phyloP scores from a whole-genome alignment of 2,888 invertebrate genomes.

The Polydrusus cervinus region DNA sequence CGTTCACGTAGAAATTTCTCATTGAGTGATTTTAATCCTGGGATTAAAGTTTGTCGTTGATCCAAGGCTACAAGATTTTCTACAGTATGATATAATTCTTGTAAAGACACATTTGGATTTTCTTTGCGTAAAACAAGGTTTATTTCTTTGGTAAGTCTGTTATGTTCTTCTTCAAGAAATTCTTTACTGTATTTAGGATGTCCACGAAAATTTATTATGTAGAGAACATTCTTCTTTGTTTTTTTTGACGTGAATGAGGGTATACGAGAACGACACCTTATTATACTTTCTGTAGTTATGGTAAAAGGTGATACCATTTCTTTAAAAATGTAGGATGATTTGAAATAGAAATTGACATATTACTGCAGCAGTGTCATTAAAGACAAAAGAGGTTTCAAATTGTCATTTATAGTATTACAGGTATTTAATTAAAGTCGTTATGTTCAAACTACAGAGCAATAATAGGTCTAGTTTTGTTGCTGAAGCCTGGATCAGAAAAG shows the following conservation, averaged over 20 bases:
- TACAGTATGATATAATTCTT: slow-evolving; percentile 94
- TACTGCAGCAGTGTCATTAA: too few species aligned
- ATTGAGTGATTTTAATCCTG: slow-evolving; percentile 85
- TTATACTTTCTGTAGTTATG: slow-evolving; percentile 30
- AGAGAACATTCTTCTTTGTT: slow-evolving; percentile 33
- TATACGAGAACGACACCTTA: slow-evolving; percentile 20
- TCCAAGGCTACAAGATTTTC: slow-evolving; percentile 91
- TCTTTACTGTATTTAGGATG: slow-evolving; percentile 19
- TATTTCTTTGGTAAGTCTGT: slow-evolving; percentile 14
- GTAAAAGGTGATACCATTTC: slow-evolving; percentile 30
- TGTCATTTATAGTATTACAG: too few species aligned
- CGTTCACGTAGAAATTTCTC: slow-evolving; percentile 90
- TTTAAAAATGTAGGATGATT: not conserved
- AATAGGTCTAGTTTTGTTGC: too few species aligned
- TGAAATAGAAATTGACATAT: not conserved
- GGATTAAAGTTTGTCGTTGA: slow-evolving; percentile 75
- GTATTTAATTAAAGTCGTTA: too few species aligned
- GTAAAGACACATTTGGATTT: slow-evolving; percentile 74
- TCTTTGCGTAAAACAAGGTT: slow-evolving; percentile 22
- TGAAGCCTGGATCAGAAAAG: too few species aligned
- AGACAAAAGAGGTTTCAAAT: too few species aligned
- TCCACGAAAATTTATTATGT: slow-evolving; percentile 48
- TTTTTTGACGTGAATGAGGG: not conserved
- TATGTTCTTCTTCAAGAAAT: slow-evolving; percentile 9
- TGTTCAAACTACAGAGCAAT: too few species aligned